A percentile compares a stretch with the other conserved stretches of the same genome.
Conservation (phyloP, 2,113 vertebrate genomes). For the Heptranchias perlo region DNA sequence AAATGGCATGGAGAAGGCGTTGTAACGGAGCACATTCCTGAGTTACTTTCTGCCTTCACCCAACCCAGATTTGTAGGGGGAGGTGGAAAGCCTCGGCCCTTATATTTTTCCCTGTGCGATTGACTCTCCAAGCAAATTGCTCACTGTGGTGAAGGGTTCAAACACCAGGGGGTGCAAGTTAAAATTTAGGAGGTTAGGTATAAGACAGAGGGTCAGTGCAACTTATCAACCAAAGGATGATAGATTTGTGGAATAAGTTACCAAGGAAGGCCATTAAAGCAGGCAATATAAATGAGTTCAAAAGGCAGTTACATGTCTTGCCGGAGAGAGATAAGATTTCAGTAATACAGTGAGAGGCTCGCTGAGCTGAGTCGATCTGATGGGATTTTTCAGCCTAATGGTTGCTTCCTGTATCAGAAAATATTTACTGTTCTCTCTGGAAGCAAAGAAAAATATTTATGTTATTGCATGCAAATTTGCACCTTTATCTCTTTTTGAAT, state of each 20-base stretch:
- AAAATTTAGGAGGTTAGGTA: neutral
- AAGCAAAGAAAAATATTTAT: no score
- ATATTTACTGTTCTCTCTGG: no score
- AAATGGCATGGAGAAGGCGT: neutral
- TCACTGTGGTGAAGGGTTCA: neutral
- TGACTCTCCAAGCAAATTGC: neutral
- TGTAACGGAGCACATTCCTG: neutral
- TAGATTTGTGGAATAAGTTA: no score
- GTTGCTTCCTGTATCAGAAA: no score
- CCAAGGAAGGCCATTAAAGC: neutral
- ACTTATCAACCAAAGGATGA: no score
- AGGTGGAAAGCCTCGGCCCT: neutral
- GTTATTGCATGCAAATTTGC: neutral
- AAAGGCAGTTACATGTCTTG: no score
- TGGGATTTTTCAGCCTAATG: no score
- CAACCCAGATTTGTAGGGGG: neutral
- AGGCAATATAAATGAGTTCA: neutral
- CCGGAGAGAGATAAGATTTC: neutral
- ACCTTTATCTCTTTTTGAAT: no score
- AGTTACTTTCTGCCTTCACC: neutral
- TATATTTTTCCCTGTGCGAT: neutral
- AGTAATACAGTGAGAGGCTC: neutral
- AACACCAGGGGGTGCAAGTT: neutral
- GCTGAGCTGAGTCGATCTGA: neutral
- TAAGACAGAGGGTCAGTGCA: no score